Conservation (phyloP, 2,113 vertebrate genomes). For the Syrrhaptes paradoxus region DNA sequence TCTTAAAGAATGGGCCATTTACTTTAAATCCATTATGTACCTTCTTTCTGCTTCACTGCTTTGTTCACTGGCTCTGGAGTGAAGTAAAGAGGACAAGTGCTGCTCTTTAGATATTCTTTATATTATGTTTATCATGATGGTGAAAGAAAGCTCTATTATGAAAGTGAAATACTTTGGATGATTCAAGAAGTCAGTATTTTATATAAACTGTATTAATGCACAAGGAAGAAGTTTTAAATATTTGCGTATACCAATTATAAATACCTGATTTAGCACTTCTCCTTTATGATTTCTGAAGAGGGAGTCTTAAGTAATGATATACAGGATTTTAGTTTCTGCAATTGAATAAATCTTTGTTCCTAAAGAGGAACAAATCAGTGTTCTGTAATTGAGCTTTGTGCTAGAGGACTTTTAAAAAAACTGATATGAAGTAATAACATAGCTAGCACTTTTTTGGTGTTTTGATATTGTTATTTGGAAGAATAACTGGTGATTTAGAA, state of each 20-base stretch:
- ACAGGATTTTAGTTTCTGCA: not conserved
- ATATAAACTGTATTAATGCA: not conserved
- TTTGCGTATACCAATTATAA: not conserved
- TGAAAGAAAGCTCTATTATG: slow-evolving; percentile 25
- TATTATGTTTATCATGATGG: slow-evolving; percentile 44
- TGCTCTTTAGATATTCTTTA: slow-evolving; percentile 66
- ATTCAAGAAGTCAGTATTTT: not conserved
- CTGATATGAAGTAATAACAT: not conserved
- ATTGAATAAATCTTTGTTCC: not conserved
- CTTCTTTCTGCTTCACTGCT: slow-evolving; percentile 80
- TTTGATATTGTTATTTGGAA: slow-evolving; percentile 36
- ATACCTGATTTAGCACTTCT: not conserved
- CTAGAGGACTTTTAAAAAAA: not conserved
- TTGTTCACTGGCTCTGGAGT: slow-evolving; percentile 77
- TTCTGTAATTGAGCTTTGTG: slow-evolving; percentile 9
- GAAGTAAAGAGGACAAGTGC: slow-evolving; percentile 72
- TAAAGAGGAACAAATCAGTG: not conserved
- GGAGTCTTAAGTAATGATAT: not conserved
- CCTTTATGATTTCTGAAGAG: slow-evolving; percentile 16
- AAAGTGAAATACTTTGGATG: not conserved
- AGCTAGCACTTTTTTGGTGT: not conserved
- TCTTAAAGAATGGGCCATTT: slow-evolving; percentile 79
- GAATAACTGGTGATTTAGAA: slow-evolving; percentile 19
- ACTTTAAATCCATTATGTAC: slow-evolving; percentile 80
- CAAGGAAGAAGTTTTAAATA: not conserved